Evolutionary conservation across 2,113 vertebrate genomes (phyloP), one percentile per base, ranked within the genome.

Genomic region (Petroica traversi): DNA sequence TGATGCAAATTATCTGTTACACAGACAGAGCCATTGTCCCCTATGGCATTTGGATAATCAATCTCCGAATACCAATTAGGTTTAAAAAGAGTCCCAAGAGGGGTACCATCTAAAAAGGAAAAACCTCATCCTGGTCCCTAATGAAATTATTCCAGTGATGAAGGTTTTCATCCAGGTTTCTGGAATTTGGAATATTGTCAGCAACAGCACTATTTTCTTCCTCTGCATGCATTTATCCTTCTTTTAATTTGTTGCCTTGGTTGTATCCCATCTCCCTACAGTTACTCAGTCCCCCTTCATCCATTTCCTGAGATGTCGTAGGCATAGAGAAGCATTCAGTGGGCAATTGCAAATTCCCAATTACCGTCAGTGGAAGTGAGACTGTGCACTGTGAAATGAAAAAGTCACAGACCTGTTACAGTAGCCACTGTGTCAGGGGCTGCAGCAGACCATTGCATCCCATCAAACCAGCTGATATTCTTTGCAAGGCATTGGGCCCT

Each of bases 331-430:
- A 24, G 26, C n/a, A 33, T 55, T 74, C 17, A 5, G 40, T 20
- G 81, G 48, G 72, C 72, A 69, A 45, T 3, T 84, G 68, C 59
- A 91, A 85, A 87, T 74, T 94, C 61, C 87, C 68, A 89, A 0
- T 89, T 88, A 82, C 36, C 3, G 0, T 82, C 88, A 20, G 36
- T 71, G 61, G 57, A 77, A 91, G 22, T 55, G 66, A 82, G 74
- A 33, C 62, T 78, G 66, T 81, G 77, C 88, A 78, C 81, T 89
- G 92, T 93, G 90, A 93, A 94, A 96, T 90, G 88, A 94, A 85
- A 81, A 92, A 92, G 62, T 82, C 67, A 93, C 78, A 88, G 78
- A 34, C 28, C 88, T 97, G 82, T 93, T 92, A 79, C 16, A 64
- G 49, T 85, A 33, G 77, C 77, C 66, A 15, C 34, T 79, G 66